Evolutionary conservation across 2,888 invertebrate genomes (phyloP).

Genomic region (Archips xylosteana): DNA sequence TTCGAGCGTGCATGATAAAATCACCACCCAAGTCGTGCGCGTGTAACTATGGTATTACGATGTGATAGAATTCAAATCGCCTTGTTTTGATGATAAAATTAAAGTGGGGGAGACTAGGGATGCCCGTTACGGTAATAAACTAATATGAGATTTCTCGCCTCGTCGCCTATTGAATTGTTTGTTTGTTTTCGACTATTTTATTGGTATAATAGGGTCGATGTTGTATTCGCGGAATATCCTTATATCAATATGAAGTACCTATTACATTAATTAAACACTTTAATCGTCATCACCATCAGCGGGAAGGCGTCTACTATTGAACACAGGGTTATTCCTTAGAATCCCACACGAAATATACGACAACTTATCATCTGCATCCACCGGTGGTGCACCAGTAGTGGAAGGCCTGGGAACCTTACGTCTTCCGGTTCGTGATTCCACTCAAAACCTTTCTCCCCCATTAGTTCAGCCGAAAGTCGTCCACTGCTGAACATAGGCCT

Average conservation of each 20-base stretch:
- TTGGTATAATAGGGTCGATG: constrained; percentile 29
- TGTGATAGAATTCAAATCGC: constrained; percentile 52
- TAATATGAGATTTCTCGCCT: constrained; percentile 65
- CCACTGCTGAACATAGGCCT: no score
- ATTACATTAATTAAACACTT: not conserved
- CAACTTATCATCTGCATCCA: no score
- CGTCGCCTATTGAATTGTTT: constrained; percentile 58
- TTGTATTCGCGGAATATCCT: not conserved
- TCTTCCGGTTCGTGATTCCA: no score
- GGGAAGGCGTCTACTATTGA: no score
- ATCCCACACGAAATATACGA: no score
- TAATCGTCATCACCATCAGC: not conserved
- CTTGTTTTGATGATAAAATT: constrained; percentile 42
- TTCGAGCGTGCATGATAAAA: constrained; percentile 65
- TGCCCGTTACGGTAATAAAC: constrained; percentile 66
- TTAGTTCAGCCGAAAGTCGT: no score
- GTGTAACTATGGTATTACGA: constrained; percentile 47
- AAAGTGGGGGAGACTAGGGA: constrained; percentile 50
- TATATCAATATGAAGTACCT: not conserved
- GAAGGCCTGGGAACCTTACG: no score
- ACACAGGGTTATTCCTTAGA: no score
- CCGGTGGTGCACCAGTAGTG: no score
- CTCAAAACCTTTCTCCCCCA: no score
- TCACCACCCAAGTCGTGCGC: constrained; percentile 50
- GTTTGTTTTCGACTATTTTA: constrained; percentile 53